Evolutionary conservation across 1,140 invertebrate species (phyloP).

Genomic region (Hycleus phaleratus): DNA sequence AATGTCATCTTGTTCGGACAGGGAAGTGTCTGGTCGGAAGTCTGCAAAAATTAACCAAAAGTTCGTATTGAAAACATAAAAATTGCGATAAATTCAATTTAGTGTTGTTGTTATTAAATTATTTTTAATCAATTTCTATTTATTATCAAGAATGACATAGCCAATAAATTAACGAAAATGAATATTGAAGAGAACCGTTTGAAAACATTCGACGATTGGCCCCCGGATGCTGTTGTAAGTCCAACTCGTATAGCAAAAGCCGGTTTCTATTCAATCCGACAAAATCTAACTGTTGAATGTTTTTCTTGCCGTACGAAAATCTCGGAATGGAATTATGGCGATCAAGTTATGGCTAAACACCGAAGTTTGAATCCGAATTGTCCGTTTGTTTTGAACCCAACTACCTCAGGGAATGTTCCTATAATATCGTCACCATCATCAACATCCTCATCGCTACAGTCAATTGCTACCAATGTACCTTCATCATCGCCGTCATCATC

Average conservation of each 20-base stretch:
- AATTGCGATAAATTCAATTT: no score
- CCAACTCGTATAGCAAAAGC: conserved; percentile 63
- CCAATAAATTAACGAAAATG: conserved; percentile 41
- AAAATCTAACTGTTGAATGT: conserved; percentile 62
- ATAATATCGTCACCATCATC: conserved; percentile 29
- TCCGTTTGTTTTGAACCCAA: conserved; percentile 59
- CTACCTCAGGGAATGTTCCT: conserved; percentile 58
- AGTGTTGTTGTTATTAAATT: no score
- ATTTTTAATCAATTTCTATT: no score
- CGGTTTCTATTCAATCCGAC: conserved; percentile 72
- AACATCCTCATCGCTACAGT: background rate
- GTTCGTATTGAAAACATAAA: no score
- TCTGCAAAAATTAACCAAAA: no score
- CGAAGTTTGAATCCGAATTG: conserved; percentile 56
- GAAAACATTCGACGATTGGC: conserved; percentile 65
- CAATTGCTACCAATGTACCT: conserved; percentile 3
- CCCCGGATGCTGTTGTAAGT: conserved; percentile 54
- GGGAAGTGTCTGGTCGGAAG: no score
- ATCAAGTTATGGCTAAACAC: conserved; percentile 61
- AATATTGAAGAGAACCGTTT: conserved; percentile 61
- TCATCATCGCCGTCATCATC: conserved; percentile 5
- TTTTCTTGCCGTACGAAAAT: conserved; percentile 65
- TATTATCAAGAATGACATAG: conserved; percentile 2
- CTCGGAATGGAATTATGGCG: conserved; percentile 66
- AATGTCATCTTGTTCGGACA: conserved; percentile 1